phyloP scores from a whole-genome alignment of 2,888 invertebrate species.

The Lochmaea capreae region DNA sequence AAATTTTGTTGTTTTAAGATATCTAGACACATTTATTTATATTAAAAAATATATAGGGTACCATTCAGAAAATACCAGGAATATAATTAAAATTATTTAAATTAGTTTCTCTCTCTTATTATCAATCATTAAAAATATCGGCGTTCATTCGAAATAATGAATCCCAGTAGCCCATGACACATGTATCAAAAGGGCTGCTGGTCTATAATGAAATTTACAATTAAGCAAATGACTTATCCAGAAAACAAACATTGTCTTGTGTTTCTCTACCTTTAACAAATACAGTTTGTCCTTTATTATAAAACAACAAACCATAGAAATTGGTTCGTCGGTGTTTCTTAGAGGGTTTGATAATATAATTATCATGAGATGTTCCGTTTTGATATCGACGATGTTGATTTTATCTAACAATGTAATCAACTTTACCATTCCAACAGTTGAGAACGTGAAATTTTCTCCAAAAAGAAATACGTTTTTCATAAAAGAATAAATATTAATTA shows the following conservation, averaged over 20 bases:
- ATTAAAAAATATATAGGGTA: too few relatives aligned
- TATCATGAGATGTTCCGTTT: background rate
- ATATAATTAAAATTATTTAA: too few relatives aligned
- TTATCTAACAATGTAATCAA: background rate
- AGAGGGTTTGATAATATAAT: background rate
- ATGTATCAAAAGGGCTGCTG: too few relatives aligned
- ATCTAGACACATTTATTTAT: too few relatives aligned
- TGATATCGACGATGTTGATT: background rate
- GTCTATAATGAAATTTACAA: too few relatives aligned
- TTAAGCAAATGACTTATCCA: background rate
- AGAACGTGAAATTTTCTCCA: background rate
- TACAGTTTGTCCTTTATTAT: background rate
- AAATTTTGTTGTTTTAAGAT: too few relatives aligned
- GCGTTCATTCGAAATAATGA: too few relatives aligned
- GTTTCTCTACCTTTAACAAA: background rate
- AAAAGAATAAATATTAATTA: background rate
- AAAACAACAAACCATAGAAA: background rate
- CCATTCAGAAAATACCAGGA: too few relatives aligned
- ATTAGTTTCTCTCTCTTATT: too few relatives aligned
- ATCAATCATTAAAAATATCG: too few relatives aligned
- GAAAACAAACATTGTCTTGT: background rate
- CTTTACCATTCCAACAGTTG: background rate
- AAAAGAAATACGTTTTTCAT: background rate
- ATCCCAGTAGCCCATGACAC: too few relatives aligned
- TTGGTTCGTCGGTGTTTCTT: background rate